Evolutionary conservation across 2,888 invertebrate genomes (phyloP).

Genomic region (Chrysodeixis includens): DNA sequence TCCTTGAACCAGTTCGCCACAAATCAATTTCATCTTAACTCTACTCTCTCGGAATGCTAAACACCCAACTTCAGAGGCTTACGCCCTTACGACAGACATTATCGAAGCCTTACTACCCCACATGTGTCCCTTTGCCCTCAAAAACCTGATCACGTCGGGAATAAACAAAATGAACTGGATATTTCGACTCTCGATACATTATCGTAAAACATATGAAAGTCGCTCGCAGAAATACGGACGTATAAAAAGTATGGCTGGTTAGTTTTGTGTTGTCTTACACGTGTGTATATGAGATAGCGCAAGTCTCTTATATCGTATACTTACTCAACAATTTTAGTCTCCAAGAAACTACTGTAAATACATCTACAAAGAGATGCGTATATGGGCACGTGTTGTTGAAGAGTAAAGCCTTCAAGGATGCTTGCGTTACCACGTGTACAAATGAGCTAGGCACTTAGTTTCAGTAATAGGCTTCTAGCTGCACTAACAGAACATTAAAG

Average conservation of each 20-base stretch:
- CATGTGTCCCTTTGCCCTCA: slow-evolving; percentile 17
- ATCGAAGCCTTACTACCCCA: not conserved
- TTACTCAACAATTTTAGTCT: too few relatives aligned
- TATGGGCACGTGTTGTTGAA: too few relatives aligned
- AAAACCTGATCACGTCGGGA: slow-evolving; percentile 44
- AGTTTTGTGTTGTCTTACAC: not conserved
- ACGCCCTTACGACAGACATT: slow-evolving; percentile 18
- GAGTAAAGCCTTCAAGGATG: too few relatives aligned
- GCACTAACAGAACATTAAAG: too few relatives aligned
- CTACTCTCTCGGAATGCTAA: slow-evolving; percentile 14
- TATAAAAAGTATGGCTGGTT: slow-evolving; percentile 9
- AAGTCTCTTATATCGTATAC: too few relatives aligned
- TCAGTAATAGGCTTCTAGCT: too few relatives aligned
- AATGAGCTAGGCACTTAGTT: too few relatives aligned
- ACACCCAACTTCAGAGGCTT: slow-evolving; percentile 16
- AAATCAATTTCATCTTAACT: slow-evolving; percentile 4
- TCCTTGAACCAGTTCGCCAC: not conserved
- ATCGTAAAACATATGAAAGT: slow-evolving; percentile 40
- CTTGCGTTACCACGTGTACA: too few relatives aligned
- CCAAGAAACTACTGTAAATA: too few relatives aligned
- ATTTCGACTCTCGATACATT: slow-evolving; percentile 31
- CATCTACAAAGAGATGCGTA: too few relatives aligned
- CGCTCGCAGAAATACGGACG: slow-evolving; percentile 13
- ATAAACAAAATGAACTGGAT: slow-evolving; percentile 45
- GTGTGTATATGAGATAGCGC: too few relatives aligned